Evolutionary conservation across 2,797 vertebrate species (phyloP).

Genomic region (Dendrocincla fuliginosa): DNA sequence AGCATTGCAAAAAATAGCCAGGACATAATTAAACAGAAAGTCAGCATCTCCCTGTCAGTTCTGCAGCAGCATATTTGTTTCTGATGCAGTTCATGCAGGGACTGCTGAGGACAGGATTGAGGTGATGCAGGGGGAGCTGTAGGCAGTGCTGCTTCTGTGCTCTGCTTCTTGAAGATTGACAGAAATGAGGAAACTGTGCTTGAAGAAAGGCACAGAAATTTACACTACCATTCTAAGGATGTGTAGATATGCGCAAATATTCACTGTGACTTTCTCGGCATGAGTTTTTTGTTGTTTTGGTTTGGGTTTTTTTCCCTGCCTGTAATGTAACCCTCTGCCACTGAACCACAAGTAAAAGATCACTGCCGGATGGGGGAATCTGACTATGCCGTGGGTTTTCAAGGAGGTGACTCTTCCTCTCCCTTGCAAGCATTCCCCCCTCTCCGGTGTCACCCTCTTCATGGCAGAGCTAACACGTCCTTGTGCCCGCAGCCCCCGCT

Average conservation of each 20-base stretch:
- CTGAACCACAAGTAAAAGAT: background rate
- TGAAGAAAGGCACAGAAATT: background rate
- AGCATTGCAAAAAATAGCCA: constrained; percentile 13
- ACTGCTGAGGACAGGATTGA: background rate
- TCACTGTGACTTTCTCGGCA: background rate
- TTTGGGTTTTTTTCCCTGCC: background rate
- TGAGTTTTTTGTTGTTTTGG: background rate
- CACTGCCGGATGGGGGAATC: background rate
- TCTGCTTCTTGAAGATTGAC: background rate
- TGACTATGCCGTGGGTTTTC: rapidly evolving
- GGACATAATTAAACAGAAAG: constrained; percentile 13
- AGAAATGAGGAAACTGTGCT: background rate
- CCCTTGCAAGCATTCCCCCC: rapidly evolving
- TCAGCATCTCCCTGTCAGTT: background rate
- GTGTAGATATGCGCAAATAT: background rate
- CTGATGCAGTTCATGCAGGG: background rate
- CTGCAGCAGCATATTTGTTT: background rate
- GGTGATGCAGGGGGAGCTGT: background rate
- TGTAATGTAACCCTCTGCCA: background rate
- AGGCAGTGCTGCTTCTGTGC: background rate
- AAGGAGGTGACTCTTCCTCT: background rate
- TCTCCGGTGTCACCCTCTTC: background rate
- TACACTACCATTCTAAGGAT: background rate
- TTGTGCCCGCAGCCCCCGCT: constrained; percentile 83
- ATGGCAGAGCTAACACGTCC: background rate